These are phyloP conservation scores for Xestoiulus laeticollis DNA, from an alignment of 2,888 invertebrate genomes.

Conservation along the genomic window DNA sequence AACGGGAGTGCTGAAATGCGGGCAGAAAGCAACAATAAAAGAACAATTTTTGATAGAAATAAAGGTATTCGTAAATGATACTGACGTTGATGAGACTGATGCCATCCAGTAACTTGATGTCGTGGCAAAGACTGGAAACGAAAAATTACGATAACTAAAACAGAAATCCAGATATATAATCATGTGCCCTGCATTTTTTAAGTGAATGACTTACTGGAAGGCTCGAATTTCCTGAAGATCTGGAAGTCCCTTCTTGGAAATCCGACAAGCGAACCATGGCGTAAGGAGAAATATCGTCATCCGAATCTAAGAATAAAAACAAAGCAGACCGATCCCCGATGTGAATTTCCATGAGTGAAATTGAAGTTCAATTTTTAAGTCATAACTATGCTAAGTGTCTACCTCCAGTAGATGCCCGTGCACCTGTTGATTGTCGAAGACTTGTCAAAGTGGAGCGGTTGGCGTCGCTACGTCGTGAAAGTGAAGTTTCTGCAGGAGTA, in stretches of 20 bases:
- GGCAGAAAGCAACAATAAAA: not conserved
- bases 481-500: not conserved
- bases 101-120: constrained; percentile 46
- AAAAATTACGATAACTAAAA: not conserved
- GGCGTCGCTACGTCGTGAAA: not conserved
- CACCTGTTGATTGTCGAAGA: not conserved
- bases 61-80: not conserved
- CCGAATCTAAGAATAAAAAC: constrained; percentile 27
- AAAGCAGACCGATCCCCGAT: not conserved
- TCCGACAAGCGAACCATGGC: constrained; percentile 53
- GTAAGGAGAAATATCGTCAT: constrained; percentile 54
- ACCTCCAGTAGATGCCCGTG: not conserved
- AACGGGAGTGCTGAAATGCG: not conserved
- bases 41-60: not conserved
- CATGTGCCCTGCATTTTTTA: not conserved
- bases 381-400: not conserved
- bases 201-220: not conserved
- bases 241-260: constrained; percentile 42
- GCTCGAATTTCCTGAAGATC: not conserved
- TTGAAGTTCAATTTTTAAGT: not conserved
- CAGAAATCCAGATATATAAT: not conserved
- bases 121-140: constrained; percentile 1
- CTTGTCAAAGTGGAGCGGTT: constrained; percentile 12
- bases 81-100: constrained; percentile 47
- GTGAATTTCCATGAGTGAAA: not conserved